phyloP scores from a whole-genome alignment of 92 coral and sea anemone genomes.

The Phenganax marumi region DNA sequence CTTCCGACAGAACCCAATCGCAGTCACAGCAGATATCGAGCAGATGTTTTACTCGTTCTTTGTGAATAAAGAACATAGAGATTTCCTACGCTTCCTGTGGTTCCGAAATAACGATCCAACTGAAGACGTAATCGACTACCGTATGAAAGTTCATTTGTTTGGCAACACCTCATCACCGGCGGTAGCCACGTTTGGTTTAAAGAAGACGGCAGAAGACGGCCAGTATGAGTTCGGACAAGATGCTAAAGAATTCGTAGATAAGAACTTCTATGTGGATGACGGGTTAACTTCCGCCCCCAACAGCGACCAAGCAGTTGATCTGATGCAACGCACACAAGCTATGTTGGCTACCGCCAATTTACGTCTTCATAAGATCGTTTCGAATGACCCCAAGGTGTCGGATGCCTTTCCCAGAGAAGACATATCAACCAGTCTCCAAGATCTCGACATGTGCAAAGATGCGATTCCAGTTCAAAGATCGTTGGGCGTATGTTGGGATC shows the following conservation, averaged over 20 bases:
- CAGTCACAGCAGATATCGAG: conserved; percentile 53
- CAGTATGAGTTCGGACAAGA: too few relatives aligned
- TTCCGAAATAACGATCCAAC: conserved; percentile 47
- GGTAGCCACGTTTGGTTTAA: too few relatives aligned
- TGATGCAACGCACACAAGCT: conserved; percentile 54
- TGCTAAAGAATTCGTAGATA: too few relatives aligned
- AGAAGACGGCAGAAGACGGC: too few relatives aligned
- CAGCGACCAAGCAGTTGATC: conserved; percentile 52
- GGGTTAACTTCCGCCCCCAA: too few relatives aligned
- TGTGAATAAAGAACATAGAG: conserved; percentile 43
- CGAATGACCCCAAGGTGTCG: conserved; percentile 55
- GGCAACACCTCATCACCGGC: too few relatives aligned
- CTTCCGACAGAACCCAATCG: conserved; percentile 53
- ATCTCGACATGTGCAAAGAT: conserved; percentile 48
- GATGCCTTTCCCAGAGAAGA: conserved; percentile 53
- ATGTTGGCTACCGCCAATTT: conserved; percentile 64
- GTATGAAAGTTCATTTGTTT: conserved; percentile 58
- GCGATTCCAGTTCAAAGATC: conserved; percentile 57
- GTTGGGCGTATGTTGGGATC: conserved; percentile 62
- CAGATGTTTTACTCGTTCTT: conserved; percentile 57
- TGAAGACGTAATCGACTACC: conserved; percentile 28
- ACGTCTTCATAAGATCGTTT: conserved; percentile 62
- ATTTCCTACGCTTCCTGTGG: conserved; percentile 56
- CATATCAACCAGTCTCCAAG: conserved; percentile 52
- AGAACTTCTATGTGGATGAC: too few relatives aligned